Percentiles rank a stretch among this genome's conserved stretches.
Evolutionary conservation across 2,888 invertebrate species (phyloP).

Genomic region (Caradrina clavipalpis): DNA sequence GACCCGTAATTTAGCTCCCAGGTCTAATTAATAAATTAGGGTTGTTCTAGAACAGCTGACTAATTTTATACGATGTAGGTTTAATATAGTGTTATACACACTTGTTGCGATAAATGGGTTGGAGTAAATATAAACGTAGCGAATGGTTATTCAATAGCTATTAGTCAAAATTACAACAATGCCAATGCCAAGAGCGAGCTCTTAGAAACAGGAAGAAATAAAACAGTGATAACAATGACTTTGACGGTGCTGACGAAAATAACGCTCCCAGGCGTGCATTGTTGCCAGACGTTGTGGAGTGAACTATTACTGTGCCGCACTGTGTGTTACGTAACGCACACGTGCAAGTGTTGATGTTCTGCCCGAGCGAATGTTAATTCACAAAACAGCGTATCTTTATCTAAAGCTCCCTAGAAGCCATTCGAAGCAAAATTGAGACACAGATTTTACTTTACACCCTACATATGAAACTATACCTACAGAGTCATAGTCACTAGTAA

Average conservation of each 20-base stretch:
- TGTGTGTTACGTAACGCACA: slow-evolving; percentile 60
- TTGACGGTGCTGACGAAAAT: slow-evolving; percentile 84
- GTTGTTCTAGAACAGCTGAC: slow-evolving; percentile 52
- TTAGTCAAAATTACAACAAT: slow-evolving; percentile 68
- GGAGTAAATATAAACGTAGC: slow-evolving; percentile 6
- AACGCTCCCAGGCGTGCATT: slow-evolving; percentile 83
- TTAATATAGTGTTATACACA: background rate
- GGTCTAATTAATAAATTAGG: slow-evolving; percentile 76
- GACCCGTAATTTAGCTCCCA: slow-evolving; percentile 71
- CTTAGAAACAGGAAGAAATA: slow-evolving; percentile 83
- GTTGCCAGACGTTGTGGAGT: slow-evolving; percentile 68
- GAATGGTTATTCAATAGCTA: slow-evolving; percentile 47
- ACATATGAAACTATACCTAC: slow-evolving; percentile 8
- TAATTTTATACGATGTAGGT: slow-evolving; percentile 23
- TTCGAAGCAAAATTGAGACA: background rate
- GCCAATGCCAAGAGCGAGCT: slow-evolving; percentile 85
- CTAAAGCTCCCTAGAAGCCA: background rate
- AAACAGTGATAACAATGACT: slow-evolving; percentile 81
- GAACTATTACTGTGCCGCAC: slow-evolving; percentile 64
- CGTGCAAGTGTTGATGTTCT: slow-evolving; percentile 49
- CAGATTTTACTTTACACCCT: background rate
- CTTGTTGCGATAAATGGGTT: background rate
- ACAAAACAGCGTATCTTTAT: slow-evolving; percentile 6
- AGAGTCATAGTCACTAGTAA: background rate
- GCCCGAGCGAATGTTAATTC: slow-evolving; percentile 16